phyloP scores from a whole-genome alignment of 2,113 vertebrate species.

The Sisor rabdophorus region DNA sequence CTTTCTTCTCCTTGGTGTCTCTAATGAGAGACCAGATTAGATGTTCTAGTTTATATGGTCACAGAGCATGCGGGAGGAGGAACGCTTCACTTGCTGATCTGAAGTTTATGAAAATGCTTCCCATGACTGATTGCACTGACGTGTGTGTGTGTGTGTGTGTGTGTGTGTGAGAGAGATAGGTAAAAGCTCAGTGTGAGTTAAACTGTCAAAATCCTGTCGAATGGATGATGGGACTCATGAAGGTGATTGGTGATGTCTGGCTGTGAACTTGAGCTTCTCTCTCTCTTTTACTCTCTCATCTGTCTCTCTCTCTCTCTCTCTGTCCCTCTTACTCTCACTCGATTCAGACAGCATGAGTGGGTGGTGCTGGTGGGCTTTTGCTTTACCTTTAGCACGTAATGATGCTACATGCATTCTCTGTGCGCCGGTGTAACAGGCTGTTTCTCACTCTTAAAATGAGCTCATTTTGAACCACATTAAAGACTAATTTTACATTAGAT shows the following conservation, averaged over 20 bases:
- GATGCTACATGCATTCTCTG: background rate
- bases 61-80: background rate
- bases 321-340: background rate
- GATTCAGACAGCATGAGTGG: conserved; percentile 15
- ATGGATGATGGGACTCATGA: conserved; percentile 33
- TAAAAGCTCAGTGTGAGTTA: conserved; percentile 24
- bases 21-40: conserved; percentile 1
- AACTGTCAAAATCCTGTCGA: conserved; percentile 38
- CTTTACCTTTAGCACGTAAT: background rate
- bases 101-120: conserved; percentile 16
- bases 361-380: background rate
- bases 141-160: background rate
- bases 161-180: conserved; percentile 1
- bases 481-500: conserved; percentile 17
- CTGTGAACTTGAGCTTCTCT: conserved; percentile 11
- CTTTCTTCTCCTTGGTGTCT: background rate
- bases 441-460: conserved; percentile 6
- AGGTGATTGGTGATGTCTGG: conserved; percentile 25
- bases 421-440: background rate
- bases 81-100: conserved; percentile 5
- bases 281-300: background rate
- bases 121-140: background rate
- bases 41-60: conserved; percentile 21
- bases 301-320: background rate
- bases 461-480: conserved; percentile 19